phyloP scores from a whole-genome alignment of 1,140 invertebrate genomes.

The Diprion similis region DNA sequence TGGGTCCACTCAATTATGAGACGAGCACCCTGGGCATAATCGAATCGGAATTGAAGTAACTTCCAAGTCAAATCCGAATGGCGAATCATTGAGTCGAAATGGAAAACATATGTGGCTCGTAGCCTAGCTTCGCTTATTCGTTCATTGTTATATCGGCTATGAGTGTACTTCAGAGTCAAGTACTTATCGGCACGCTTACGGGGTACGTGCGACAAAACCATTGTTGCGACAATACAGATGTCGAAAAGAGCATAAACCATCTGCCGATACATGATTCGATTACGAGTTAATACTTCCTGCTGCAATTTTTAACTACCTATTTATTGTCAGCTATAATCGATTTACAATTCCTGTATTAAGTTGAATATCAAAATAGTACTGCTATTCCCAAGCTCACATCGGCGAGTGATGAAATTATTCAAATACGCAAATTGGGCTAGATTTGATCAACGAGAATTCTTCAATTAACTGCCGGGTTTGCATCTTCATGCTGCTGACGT shows the following conservation, averaged over 20 bases:
- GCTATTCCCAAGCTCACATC: no score
- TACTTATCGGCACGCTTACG: constrained; percentile 28
- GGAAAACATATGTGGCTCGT: constrained; percentile 18
- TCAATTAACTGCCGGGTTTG: no score
- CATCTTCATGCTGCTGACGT: no score
- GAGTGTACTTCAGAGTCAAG: constrained; percentile 39
- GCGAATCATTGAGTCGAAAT: background rate
- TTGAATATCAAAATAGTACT: no score
- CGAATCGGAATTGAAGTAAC: background rate
- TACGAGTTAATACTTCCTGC: background rate
- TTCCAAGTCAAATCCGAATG: background rate
- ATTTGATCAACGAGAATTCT: no score
- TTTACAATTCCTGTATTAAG: no score
- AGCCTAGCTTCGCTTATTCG: constrained; percentile 5
- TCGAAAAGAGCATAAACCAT: constrained; percentile 32
- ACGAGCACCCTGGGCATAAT: background rate
- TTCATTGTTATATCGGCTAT: background rate
- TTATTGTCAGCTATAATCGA: no score
- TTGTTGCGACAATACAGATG: constrained; percentile 54
- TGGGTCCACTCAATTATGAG: background rate
- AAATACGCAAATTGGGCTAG: no score
- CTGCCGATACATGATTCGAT: background rate
- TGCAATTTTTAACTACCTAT: no score
- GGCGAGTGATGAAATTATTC: no score
- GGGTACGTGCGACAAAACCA: constrained; percentile 31